Percentiles rank a stretch among this genome's conserved stretches.
Evolutionary conservation across 2,888 invertebrate species (phyloP).

Genomic region (Eurytoma californica): DNA sequence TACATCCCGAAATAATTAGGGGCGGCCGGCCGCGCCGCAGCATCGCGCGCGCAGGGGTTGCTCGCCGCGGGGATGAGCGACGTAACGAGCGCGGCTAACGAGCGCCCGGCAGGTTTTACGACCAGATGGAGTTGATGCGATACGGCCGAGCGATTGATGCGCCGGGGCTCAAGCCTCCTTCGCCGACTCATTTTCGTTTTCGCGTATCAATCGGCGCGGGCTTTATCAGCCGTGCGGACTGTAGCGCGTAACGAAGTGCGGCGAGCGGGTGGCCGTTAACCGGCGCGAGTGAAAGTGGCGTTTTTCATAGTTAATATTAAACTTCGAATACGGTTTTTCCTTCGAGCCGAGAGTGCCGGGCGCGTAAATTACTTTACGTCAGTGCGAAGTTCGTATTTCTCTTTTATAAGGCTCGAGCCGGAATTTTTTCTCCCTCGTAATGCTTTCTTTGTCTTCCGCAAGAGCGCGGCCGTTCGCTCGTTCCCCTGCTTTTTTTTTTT

Average conservation of each 20-base stretch:
- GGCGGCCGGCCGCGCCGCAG: constrained; percentile 56
- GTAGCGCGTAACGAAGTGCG: too few species aligned
- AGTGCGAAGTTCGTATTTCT: constrained; percentile 46
- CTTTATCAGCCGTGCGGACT: background rate
- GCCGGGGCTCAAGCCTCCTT: background rate
- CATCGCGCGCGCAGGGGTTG: constrained; percentile 15
- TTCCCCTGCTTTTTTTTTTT: constrained; percentile 24
- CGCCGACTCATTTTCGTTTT: background rate
- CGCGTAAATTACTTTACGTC: constrained; percentile 51
- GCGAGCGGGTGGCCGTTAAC: background rate
- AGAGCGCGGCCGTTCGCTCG: background rate
- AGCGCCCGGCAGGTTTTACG: constrained; percentile 72
- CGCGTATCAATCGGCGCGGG: background rate
- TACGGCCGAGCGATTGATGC: constrained; percentile 67
- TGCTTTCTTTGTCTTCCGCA: constrained; percentile 57
- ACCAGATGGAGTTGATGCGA: constrained; percentile 72
- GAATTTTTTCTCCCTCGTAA: constrained; percentile 39
- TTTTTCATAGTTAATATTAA: constrained; percentile 54
- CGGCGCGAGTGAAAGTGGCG: constrained; percentile 43
- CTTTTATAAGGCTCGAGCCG: constrained; percentile 40
- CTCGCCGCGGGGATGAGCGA: constrained; percentile 53
- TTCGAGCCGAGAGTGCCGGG: constrained; percentile 11
- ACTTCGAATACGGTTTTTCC: constrained; percentile 44
- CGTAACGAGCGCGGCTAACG: constrained; percentile 73
- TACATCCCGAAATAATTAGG: constrained; percentile 69